phyloP scores from a whole-genome alignment of 2,113 vertebrate species.

The Nesogale talazaci region DNA sequence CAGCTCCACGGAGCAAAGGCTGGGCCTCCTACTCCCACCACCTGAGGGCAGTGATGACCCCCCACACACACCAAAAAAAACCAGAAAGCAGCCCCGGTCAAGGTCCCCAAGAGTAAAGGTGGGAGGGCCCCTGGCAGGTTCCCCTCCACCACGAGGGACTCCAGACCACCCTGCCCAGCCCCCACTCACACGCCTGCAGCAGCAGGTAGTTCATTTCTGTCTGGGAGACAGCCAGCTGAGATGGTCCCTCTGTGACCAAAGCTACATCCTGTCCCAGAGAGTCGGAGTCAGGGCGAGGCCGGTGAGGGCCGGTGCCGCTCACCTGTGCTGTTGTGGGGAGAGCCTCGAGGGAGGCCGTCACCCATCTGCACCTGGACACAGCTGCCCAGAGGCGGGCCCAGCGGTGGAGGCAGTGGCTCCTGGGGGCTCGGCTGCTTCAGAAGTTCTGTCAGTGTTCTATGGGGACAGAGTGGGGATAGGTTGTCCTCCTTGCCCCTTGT shows the following conservation, averaged over 20 bases:
- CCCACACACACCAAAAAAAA: too few species aligned
- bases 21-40: too few species aligned
- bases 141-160: neutral
- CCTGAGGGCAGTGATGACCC: too few species aligned
- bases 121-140: neutral
- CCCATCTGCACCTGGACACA: conserved; percentile 86
- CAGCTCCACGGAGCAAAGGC: too few species aligned
- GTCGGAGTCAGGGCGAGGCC: neutral
- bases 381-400: conserved; percentile 80
- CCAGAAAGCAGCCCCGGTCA: neutral
- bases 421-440: conserved; percentile 86
- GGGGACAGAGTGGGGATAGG: neutral
- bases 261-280: neutral
- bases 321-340: conserved; percentile 84
- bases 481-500: neutral
- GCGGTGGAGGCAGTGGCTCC: conserved; percentile 79
- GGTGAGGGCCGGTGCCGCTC: conserved; percentile 43
- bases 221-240: neutral
- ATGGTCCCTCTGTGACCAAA: neutral
- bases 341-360: conserved; percentile 76
- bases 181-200: neutral
- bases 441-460: conserved; percentile 87
- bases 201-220: too few species aligned
- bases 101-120: neutral
- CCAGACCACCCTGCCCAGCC: neutral